Evolutionary conservation across 2,113 vertebrate species (phyloP).

Genomic region (Bathybates hornii): DNA sequence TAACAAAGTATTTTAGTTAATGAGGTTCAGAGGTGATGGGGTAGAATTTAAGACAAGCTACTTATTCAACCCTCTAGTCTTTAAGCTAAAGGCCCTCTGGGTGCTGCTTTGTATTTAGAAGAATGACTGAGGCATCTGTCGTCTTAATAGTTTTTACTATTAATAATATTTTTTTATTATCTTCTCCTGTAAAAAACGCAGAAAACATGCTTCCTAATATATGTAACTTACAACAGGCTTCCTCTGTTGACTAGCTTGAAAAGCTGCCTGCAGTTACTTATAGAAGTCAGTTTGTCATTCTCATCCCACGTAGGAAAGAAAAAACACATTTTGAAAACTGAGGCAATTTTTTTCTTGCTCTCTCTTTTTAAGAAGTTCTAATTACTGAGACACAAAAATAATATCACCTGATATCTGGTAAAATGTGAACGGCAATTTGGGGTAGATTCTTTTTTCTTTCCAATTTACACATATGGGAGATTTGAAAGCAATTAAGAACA

Average conservation of each 20-base stretch:
- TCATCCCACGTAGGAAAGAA: neutral
- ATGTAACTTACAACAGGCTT: neutral
- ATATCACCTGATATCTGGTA: neutral
- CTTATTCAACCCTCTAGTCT: neutral
- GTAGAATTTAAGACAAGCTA: neutral
- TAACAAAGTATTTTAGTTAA: neutral
- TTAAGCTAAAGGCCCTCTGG: neutral
- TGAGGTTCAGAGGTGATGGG: neutral
- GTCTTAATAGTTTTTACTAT: neutral
- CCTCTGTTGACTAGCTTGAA: neutral
- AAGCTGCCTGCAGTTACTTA: neutral
- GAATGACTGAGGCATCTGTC: neutral
- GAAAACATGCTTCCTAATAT: neutral
- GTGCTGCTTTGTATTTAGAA: neutral
- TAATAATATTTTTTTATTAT: neutral
- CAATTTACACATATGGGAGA: neutral
- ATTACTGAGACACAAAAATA: neutral
- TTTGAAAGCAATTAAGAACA: constrained; percentile 4
- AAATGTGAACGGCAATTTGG: neutral
- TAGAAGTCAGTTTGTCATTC: neutral
- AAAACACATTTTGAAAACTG: neutral
- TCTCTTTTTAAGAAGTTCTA: neutral
- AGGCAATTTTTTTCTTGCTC: neutral
- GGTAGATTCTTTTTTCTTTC: neutral
- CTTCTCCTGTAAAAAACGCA: neutral